Base-by-base conservation (phyloP, 2,113 vertebrate species). In the Platysteira castanea region DNA sequence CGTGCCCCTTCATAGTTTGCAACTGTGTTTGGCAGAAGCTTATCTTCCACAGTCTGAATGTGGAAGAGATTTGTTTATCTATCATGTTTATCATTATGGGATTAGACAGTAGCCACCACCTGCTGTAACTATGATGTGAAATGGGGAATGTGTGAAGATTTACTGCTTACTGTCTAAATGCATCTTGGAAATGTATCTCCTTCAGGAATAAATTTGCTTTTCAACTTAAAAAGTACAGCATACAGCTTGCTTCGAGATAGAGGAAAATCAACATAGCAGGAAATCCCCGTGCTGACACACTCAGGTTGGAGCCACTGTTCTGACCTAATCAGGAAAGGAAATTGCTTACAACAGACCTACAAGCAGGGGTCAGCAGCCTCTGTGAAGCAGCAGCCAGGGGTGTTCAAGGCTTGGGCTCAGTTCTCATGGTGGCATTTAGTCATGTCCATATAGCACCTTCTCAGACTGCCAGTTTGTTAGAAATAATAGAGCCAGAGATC, bases 241-340 rank as follows among this genome's bases (percentile, higher is more conserved):
- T 22, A 49, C 14, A 14, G 10, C 21, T 82, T 90, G 46, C 44
- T 94, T 90, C 2, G 13, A 41, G 52, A 85, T 13, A 44, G 46
- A 95, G 49, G 65, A 69, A 93, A 95, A 95, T 30, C 65, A 78
- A 42, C 23, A 16, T 3, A 63, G 67, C 37, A 80, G 83, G 84
- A 96, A 95, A 95, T 90, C 41, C 60, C 54, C 39, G 26, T 65
- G 87, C 65, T 88, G 87, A 93, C 79, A 76, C 17, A 14, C 18
- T 86, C 61, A 79, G 20, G 59, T 64, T 89, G 69, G 73, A 95
- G 95, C 59, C 79, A 63, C 54, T 15, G 24, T 73, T 96, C 81
- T 71, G 50, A 95, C 64, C 76, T 94, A 77, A 96, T 69, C 69
- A 17, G 81, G 63, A 80, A 78, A 94, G 82, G 79, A 96, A 96